Percentiles rank a stretch among this genome's conserved stretches.
Conservation (phyloP, 2,888 invertebrate genomes). For the Eubasilissa splendida region DNA sequence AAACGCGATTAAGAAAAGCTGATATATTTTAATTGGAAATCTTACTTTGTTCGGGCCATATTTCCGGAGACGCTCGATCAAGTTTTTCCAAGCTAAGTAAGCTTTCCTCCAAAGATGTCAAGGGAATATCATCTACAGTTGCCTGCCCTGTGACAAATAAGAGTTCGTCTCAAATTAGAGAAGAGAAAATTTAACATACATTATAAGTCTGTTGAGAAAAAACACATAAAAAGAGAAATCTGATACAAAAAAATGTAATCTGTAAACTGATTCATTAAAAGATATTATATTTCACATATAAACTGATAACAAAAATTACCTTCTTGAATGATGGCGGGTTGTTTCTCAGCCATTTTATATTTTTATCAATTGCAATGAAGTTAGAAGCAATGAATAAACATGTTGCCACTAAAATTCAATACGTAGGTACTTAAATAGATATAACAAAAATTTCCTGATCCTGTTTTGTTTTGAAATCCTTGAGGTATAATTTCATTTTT, state of each 20-base stretch:
- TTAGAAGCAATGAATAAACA: constrained; percentile 18
- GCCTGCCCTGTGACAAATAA: constrained; percentile 65
- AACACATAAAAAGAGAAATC: constrained; percentile 20
- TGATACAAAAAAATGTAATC: neutral
- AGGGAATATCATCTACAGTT: constrained; percentile 70
- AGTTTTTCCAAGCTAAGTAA: constrained; percentile 91
- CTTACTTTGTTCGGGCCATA: constrained; percentile 97
- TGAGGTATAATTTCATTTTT: too few relatives aligned
- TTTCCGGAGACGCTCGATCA: constrained; percentile 94
- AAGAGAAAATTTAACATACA: constrained; percentile 38
- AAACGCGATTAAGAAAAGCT: neutral
- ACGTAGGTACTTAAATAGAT: neutral
- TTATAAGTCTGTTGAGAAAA: constrained; percentile 14
- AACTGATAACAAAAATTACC: constrained; percentile 67
- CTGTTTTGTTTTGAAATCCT: too few relatives aligned
- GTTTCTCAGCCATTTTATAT: constrained; percentile 78
- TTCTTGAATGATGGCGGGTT: constrained; percentile 75
- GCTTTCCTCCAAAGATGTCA: constrained; percentile 78
- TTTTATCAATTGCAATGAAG: constrained; percentile 49
- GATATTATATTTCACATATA: constrained; percentile 25
- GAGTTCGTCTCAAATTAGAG: constrained; percentile 50
- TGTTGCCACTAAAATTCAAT: constrained; percentile 18
- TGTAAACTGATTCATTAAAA: constrained; percentile 3
- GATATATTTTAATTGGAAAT: constrained; percentile 56
- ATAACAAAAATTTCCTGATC: too few relatives aligned